phyloP scores from a whole-genome alignment of 2,797 vertebrate species.

The Dromococcyx pavoninus region DNA sequence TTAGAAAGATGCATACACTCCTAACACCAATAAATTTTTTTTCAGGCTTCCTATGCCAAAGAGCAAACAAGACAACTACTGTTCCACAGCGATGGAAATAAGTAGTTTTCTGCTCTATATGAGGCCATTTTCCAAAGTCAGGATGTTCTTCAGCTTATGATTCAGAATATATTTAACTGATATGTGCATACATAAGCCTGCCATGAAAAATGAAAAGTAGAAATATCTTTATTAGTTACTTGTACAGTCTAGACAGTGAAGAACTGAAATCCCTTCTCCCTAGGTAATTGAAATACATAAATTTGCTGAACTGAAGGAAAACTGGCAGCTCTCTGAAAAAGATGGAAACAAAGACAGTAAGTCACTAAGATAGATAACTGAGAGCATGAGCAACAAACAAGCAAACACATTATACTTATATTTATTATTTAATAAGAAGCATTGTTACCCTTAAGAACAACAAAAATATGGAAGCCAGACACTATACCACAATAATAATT shows the following conservation, averaged over 20 bases:
- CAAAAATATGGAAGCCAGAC: not conserved
- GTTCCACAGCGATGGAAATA: not conserved
- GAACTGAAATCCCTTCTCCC: not conserved
- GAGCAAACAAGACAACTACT: not conserved
- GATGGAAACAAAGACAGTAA: not conserved
- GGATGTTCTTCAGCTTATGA: not conserved
- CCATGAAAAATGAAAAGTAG: not conserved
- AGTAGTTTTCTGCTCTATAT: not conserved
- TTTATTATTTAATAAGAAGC: not conserved
- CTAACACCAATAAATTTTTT: not conserved
- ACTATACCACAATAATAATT: no score
- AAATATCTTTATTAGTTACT: not conserved
- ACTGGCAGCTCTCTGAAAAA: not conserved
- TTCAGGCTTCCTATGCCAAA: not conserved
- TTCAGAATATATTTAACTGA: not conserved
- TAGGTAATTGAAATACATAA: not conserved
- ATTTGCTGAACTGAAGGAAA: slow-evolving; percentile 3
- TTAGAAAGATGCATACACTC: not conserved
- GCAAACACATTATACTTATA: not conserved
- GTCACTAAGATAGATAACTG: not conserved
- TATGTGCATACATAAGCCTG: not conserved
- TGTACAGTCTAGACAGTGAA: not conserved
- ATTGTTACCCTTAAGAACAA: not conserved
- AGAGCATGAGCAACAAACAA: not conserved
- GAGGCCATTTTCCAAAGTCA: not conserved